Conservation (phyloP, 2,113 vertebrate species). For the Tachysurus fulvidraco region DNA sequence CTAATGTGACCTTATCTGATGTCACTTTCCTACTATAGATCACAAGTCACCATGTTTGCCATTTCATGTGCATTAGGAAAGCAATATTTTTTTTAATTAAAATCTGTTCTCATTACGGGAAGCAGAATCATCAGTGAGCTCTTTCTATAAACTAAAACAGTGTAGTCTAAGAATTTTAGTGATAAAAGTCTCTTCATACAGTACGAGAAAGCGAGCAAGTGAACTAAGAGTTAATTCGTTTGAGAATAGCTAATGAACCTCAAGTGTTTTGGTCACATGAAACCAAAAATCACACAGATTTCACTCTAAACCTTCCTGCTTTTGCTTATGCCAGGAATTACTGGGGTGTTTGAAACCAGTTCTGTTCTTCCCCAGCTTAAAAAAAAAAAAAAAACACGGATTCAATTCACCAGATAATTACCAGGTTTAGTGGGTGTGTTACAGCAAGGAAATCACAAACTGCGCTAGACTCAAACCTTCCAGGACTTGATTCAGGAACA, state of each 20-base stretch:
- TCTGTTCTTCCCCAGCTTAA: background rate
- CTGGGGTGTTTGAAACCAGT: background rate
- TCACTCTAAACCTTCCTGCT: background rate
- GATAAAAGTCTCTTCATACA: background rate
- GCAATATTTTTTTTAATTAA: slow-evolving; percentile 1
- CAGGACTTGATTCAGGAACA: background rate
- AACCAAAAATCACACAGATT: background rate
- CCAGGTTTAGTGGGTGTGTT: slow-evolving; percentile 8
- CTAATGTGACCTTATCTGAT: slow-evolving; percentile 27
- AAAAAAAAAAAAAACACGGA: slow-evolving; percentile 12
- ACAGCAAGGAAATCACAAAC: slow-evolving; percentile 9
- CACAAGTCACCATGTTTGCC: slow-evolving; percentile 15
- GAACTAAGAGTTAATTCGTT: background rate
- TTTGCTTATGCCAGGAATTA: background rate
- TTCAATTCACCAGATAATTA: slow-evolving; percentile 23
- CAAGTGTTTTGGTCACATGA: background rate
- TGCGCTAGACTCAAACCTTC: background rate
- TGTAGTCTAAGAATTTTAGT: background rate
- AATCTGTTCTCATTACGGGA: background rate
- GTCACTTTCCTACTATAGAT: slow-evolving; percentile 1
- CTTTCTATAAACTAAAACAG: slow-evolving; percentile 14
- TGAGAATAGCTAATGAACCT: background rate
- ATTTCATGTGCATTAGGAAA: slow-evolving; percentile 21
- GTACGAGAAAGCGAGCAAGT: background rate
- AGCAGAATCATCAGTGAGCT: slow-evolving; percentile 15